These are phyloP conservation scores for Volucella inanis DNA, from an alignment of 2,888 invertebrate species.

Conservation along the genomic window DNA sequence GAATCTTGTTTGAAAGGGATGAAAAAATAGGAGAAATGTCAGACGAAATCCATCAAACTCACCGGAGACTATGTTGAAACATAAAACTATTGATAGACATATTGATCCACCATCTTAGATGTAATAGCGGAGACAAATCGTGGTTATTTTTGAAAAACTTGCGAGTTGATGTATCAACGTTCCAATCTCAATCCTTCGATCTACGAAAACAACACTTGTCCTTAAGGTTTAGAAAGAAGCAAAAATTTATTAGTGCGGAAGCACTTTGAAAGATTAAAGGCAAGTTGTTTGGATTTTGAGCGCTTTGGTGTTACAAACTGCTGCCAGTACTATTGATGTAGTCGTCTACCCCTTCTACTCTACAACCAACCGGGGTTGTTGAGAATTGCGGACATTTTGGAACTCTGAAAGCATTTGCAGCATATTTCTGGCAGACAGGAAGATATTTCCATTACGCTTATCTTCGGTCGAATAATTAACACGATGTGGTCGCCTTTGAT, in stretches of 20 bases:
- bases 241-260: conserved; percentile 16
- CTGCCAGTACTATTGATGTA: conserved; percentile 6
- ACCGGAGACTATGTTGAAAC: too few species aligned
- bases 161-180: too few species aligned
- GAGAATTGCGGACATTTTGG: background rate
- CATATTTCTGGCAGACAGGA: background rate
- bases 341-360: background rate
- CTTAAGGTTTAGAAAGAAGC: background rate
- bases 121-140: too few species aligned
- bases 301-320: background rate
- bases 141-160: too few species aligned
- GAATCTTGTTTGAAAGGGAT: too few species aligned
- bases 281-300: conserved; percentile 6
- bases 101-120: too few species aligned
- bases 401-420: too few species aligned
- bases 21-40: too few species aligned
- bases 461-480: conserved; percentile 59
- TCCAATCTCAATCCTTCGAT: too few species aligned
- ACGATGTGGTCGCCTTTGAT: conserved; percentile 51
- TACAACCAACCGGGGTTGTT: background rate
- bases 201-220: conserved; percentile 1
- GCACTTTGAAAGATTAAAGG: conserved; percentile 21
- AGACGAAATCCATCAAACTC: too few species aligned
- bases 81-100: too few species aligned
- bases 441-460: conserved; percentile 54